These are phyloP conservation scores for Eristalinus aeneus DNA, from an alignment of 2,888 invertebrate species.

Conservation along the genomic window DNA sequence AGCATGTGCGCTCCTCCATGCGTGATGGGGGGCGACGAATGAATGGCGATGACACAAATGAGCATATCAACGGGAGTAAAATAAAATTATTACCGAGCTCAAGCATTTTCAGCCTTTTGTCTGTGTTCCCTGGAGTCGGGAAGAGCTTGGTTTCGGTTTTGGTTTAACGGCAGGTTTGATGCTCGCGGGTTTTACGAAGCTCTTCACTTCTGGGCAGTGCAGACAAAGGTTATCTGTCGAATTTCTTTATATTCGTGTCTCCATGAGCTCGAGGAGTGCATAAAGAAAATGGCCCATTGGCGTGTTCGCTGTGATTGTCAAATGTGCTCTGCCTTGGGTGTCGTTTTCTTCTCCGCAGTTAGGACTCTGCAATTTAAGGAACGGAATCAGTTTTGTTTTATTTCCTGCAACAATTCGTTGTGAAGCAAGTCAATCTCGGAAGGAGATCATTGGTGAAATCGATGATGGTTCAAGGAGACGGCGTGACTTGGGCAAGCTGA, in stretches of 20 bases:
- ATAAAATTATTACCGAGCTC: not conserved
- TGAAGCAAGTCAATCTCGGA: too few species aligned
- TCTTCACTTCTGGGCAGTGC: not conserved
- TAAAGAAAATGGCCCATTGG: too few species aligned
- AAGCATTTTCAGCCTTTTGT: not conserved
- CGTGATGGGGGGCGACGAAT: not conserved
- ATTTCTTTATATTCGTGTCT: not conserved
- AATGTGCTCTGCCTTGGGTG: too few species aligned
- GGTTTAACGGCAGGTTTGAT: not conserved
- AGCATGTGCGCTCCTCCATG: not conserved
- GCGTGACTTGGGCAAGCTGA: too few species aligned
- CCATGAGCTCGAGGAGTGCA: not conserved
- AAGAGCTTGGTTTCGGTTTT: not conserved
- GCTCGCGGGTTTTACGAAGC: not conserved
- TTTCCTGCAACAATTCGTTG: too few species aligned
- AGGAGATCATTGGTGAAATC: too few species aligned
- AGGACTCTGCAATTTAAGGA: too few species aligned
- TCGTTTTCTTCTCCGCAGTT: too few species aligned
- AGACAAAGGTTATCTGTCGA: not conserved
- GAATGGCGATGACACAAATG: not conserved
- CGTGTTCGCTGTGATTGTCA: too few species aligned
- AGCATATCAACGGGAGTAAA: not conserved
- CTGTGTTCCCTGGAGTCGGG: not conserved
- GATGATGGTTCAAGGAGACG: too few species aligned
- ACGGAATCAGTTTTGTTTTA: too few species aligned